Evolutionary conservation across 2,888 invertebrate species (phyloP).

Genomic region (Cerceris ruficornis): DNA sequence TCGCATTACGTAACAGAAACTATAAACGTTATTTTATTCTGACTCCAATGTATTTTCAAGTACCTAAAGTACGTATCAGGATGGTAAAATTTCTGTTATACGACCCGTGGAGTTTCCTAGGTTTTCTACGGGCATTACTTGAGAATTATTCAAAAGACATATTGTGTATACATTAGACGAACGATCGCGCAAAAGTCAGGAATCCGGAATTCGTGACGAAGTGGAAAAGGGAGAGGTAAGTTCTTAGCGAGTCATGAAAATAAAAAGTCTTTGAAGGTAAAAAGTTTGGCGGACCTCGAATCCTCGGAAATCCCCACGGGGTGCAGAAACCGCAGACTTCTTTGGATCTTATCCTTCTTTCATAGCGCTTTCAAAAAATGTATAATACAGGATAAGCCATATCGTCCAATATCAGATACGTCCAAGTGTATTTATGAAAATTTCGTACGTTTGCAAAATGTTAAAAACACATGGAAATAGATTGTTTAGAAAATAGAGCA

Average conservation of each 20-base stretch:
- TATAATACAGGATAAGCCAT: not conserved
- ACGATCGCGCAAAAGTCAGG: constrained; percentile 1
- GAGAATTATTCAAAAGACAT: constrained; percentile 21
- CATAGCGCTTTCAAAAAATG: constrained; percentile 4
- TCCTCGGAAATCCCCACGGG: not conserved
- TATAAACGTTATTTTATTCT: too few species aligned
- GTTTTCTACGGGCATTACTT: not conserved
- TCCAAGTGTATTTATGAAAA: too few species aligned
- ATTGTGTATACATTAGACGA: constrained; percentile 14
- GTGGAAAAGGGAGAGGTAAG: constrained; percentile 2
- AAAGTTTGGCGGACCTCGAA: constrained; percentile 5
- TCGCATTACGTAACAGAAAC: too few species aligned
- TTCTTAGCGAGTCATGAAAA: constrained; percentile 24
- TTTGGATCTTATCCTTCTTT: not conserved
- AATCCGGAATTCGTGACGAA: not conserved
- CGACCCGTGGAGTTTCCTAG: not conserved
- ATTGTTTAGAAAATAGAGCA: too few species aligned
- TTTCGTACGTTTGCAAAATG: too few species aligned
- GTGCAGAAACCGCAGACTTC: constrained; percentile 8
- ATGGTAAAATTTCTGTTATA: too few species aligned
- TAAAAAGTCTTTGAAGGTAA: constrained; percentile 8
- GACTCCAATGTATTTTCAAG: too few species aligned
- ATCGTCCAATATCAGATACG: not conserved
- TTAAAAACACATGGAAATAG: too few species aligned
- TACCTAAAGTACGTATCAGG: too few species aligned